Evolutionary conservation across 2,797 vertebrate species (phyloP).

Genomic region (Hafferia zeledoni): DNA sequence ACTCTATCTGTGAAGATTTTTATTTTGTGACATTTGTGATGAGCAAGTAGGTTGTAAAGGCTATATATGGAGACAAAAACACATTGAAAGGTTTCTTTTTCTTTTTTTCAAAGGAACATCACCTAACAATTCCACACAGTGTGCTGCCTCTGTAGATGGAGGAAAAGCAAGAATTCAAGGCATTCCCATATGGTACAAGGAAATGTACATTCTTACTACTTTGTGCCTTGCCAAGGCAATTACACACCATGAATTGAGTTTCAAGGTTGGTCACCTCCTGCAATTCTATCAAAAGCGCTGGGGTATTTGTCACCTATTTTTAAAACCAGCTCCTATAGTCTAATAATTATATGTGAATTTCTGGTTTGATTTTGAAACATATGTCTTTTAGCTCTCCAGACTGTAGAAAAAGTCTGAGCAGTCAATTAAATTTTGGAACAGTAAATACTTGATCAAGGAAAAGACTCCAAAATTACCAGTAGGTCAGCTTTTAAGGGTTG

Average conservation of each 20-base stretch:
- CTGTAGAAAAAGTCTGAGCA: slow-evolving; percentile 9
- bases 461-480: not conserved
- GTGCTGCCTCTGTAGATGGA: not conserved
- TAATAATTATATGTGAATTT: slow-evolving; percentile 17
- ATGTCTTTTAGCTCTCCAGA: not conserved
- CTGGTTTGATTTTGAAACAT: slow-evolving; percentile 16
- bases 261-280: slow-evolving; percentile 34
- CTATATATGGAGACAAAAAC: not conserved
- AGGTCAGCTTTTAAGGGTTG: rapidly evolving
- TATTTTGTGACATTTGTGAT: slow-evolving; percentile 16
- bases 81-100: not conserved
- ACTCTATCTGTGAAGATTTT: not conserved
- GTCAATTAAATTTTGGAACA: not conserved
- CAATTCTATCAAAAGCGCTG: not conserved
- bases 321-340: not conserved
- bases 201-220: slow-evolving; percentile 14
- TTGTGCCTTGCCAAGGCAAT: slow-evolving; percentile 40
- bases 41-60: not conserved
- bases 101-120: not conserved
- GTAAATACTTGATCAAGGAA: not conserved
- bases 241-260: slow-evolving; percentile 45
- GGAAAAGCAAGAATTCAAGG: slow-evolving; percentile 25
- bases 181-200: not conserved
- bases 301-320: slow-evolving; percentile 14
- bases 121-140: slow-evolving; percentile 1